Evolutionary conservation across 1,140 invertebrate genomes (phyloP).

Genomic region (Dendrolimus kikuchii): DNA sequence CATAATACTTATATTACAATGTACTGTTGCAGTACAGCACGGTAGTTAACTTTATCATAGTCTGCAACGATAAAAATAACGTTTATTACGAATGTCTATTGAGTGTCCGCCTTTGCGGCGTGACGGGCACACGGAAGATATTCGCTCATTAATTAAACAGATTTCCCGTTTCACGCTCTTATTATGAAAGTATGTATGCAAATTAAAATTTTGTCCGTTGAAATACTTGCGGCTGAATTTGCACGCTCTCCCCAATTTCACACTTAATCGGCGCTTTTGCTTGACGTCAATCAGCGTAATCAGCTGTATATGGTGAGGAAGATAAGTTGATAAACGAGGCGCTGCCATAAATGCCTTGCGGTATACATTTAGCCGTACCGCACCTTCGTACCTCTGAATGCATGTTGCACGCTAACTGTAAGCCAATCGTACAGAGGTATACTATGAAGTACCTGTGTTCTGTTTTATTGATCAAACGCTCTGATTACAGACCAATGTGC

Average conservation of each 20-base stretch:
- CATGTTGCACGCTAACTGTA: neutral
- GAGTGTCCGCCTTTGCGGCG: conserved; percentile 7
- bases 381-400: neutral
- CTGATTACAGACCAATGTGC: neutral
- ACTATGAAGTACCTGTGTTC: neutral
- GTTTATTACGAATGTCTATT: conserved; percentile 4
- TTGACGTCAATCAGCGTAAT: too few relatives aligned
- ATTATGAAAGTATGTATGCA: conserved; percentile 22
- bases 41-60: conserved; percentile 11
- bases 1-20: conserved; percentile 5
- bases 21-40: neutral
- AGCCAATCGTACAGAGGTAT: neutral
- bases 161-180: conserved; percentile 15
- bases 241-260: too few relatives aligned
- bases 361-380: too few relatives aligned
- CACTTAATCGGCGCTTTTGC: too few relatives aligned
- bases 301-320: too few relatives aligned
- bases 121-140: conserved; percentile 18
- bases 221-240: too few relatives aligned
- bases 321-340: neutral
- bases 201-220: conserved; percentile 13
- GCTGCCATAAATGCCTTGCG: too few relatives aligned
- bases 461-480: conserved; percentile 10
- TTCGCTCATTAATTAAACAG: conserved; percentile 23
- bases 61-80: conserved; percentile 9